Conservation (phyloP, 2,113 vertebrate genomes). For the Sclerurus mexicanus region DNA sequence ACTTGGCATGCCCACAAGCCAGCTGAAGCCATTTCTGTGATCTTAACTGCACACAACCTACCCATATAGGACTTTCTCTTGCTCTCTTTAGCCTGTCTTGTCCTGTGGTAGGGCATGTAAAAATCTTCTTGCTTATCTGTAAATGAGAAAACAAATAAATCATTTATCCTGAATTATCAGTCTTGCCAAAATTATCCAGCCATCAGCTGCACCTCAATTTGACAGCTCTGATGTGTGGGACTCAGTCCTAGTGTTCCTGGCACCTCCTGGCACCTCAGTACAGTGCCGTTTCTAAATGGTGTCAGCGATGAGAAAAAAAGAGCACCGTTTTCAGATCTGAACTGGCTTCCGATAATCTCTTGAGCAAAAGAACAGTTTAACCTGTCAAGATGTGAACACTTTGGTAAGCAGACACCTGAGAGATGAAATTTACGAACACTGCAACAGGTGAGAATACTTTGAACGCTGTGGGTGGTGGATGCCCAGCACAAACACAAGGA, state of each 20-base stretch:
- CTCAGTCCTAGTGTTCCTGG: neutral
- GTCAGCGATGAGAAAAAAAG: neutral
- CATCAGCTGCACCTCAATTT: neutral
- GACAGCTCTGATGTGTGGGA: neutral
- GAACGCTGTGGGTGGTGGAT: fast-evolving
- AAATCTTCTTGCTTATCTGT: neutral
- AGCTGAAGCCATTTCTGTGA: neutral
- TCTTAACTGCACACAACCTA: neutral
- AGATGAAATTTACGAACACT: neutral
- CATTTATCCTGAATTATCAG: neutral
- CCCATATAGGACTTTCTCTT: neutral
- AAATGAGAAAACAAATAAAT: neutral
- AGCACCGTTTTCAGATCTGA: neutral
- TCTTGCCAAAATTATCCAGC: neutral
- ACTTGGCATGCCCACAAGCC: neutral
- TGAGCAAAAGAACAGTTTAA: neutral
- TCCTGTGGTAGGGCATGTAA: neutral
- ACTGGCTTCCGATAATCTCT: neutral
- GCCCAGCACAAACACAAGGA: neutral
- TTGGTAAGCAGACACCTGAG: neutral
- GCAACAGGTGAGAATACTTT: neutral
- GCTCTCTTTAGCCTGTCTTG: neutral
- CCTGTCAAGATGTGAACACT: neutral
- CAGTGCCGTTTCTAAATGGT: neutral
- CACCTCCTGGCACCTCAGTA: neutral